These are phyloP conservation scores for Ligdia adustata DNA, from an alignment of 2,888 invertebrate genomes.

Conservation along the genomic window DNA sequence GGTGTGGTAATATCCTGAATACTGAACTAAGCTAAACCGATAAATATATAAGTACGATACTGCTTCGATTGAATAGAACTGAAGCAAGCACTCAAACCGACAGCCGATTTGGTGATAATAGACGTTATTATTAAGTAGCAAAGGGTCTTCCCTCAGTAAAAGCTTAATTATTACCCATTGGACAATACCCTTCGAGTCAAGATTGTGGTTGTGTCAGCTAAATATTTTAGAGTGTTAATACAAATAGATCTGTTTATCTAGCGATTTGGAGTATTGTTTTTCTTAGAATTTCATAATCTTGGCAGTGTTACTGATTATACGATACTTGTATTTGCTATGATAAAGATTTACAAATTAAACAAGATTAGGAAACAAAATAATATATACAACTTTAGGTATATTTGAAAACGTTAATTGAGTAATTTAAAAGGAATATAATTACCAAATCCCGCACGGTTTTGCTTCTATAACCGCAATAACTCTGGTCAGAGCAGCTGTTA, in stretches of 20 bases:
- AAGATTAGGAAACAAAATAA: no score
- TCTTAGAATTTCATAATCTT: no score
- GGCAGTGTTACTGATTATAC: no score
- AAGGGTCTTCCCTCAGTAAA: conserved; percentile 30
- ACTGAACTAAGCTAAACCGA: no score
- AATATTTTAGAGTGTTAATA: background rate
- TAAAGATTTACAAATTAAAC: no score
- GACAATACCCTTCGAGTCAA: conserved; percentile 28
- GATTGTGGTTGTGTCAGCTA: conserved; percentile 8
- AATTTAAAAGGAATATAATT: background rate
- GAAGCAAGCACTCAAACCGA: conserved; percentile 3
- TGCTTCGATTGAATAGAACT: conserved; percentile 1
- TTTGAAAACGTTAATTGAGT: conserved; percentile 2
- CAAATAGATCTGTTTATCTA: no score
- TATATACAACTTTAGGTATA: no score
- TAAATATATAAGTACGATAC: no score
- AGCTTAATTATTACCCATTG: conserved; percentile 34
- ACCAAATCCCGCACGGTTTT: conserved; percentile 24
- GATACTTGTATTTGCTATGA: no score
- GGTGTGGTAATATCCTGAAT: no score
- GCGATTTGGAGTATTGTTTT: no score
- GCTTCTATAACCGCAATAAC: conserved; percentile 46
- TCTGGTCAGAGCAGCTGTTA: conserved; percentile 46
- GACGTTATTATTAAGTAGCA: conserved; percentile 36
- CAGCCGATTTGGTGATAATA: conserved; percentile 26